phyloP scores from a whole-genome alignment of 2,888 invertebrate genomes.

The Lysandra bellargus region DNA sequence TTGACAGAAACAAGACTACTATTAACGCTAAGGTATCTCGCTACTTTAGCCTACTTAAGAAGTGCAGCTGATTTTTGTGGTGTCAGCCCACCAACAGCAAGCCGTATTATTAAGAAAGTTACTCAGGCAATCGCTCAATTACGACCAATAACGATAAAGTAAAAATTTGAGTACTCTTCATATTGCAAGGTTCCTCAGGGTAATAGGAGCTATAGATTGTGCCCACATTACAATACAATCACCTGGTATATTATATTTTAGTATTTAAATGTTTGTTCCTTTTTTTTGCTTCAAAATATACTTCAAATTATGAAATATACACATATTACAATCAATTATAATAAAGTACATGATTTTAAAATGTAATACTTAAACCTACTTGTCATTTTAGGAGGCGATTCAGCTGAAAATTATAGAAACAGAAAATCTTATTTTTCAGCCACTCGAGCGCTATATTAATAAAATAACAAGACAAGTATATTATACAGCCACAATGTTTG shows the following conservation, averaged over 20 bases:
- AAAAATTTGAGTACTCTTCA: not conserved
- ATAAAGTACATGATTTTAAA: not conserved
- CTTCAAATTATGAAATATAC: not conserved
- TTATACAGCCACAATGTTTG: too few species aligned
- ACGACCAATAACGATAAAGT: conserved; percentile 20
- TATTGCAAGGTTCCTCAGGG: conserved; percentile 23
- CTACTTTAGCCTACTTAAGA: conserved; percentile 26
- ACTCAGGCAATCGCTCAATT: conserved; percentile 34
- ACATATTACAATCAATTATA: not conserved
- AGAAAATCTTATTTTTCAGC: conserved; percentile 31
- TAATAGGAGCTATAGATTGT: conserved; percentile 31
- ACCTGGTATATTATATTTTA: not conserved
- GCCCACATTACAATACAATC: conserved; percentile 23
- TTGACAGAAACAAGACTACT: conserved; percentile 21
- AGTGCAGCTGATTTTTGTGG: conserved; percentile 35
- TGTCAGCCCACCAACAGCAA: conserved; percentile 34
- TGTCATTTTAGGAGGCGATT: conserved; percentile 27
- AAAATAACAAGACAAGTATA: too few species aligned
- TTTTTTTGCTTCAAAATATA: conserved; percentile 5
- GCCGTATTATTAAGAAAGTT: conserved; percentile 32
- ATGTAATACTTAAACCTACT: not conserved
- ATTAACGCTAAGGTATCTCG: conserved; percentile 34
- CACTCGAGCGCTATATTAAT: too few species aligned
- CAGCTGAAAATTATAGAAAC: conserved; percentile 31
- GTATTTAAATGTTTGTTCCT: not conserved